Evolutionary conservation across 2,797 vertebrate genomes (phyloP).

Genomic region (Eptatretus atami): DNA sequence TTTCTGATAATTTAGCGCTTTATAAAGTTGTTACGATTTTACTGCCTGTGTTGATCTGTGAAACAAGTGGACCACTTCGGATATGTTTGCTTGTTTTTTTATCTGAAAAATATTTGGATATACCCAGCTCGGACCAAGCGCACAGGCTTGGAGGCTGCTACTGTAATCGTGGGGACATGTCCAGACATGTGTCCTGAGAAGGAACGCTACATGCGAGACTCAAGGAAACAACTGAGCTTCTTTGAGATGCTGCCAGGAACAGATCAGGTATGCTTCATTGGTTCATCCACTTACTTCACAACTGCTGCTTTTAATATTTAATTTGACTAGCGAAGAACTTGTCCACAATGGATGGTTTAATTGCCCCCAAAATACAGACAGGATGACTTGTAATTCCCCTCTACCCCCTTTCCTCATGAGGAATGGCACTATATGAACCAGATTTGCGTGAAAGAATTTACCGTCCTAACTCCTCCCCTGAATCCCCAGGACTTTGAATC

Average conservation of each 20-base stretch:
- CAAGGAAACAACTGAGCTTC: conserved; percentile 53
- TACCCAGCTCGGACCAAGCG: conserved; percentile 40
- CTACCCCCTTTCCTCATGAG: too few species aligned
- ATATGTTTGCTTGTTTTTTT: too few species aligned
- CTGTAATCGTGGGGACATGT: conserved; percentile 67
- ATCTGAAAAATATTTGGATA: neutral
- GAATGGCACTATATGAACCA: too few species aligned
- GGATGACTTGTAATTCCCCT: too few species aligned
- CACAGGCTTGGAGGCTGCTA: conserved; percentile 48
- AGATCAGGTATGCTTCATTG: conserved; percentile 33
- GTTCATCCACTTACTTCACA: neutral
- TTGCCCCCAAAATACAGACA: too few species aligned
- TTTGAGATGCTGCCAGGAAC: conserved; percentile 43
- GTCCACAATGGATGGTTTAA: too few species aligned
- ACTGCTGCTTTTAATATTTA: neutral
- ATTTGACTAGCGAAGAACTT: too few species aligned
- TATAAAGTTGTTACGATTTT: neutral
- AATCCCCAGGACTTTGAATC: too few species aligned
- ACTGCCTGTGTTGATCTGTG: neutral
- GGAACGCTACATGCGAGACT: conserved; percentile 85
- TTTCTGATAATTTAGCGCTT: neutral
- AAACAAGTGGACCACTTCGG: neutral
- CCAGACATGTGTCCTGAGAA: conserved; percentile 97
- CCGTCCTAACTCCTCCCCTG: too few species aligned
- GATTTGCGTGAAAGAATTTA: too few species aligned